Conservation (phyloP, 2,797 vertebrate genomes). For the Eurystomus glaucurus region DNA sequence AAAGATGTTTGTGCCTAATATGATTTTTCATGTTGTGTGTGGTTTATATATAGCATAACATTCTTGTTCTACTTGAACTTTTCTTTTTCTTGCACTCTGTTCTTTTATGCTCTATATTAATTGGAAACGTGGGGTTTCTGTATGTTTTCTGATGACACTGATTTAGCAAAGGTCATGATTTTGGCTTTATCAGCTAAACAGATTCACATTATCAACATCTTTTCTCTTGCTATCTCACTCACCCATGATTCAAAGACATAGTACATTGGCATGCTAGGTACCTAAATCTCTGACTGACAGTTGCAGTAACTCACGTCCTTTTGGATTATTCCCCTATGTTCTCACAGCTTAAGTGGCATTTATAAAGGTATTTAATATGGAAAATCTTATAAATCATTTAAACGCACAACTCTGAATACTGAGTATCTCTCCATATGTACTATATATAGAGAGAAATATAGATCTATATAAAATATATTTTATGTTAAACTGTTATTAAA, state of each 20-base stretch:
- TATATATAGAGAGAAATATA: fast-evolving
- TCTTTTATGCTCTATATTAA: neutral
- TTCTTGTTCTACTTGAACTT: neutral
- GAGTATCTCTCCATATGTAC: neutral
- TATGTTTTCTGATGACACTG: neutral
- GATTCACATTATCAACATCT: neutral
- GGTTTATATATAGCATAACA: neutral
- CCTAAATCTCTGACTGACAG: neutral
- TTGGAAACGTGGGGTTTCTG: neutral
- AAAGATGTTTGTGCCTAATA: neutral
- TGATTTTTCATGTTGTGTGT: neutral
- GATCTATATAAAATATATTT: neutral
- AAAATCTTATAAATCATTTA: neutral
- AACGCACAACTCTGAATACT: neutral
- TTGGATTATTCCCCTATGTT: neutral
- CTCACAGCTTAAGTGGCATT: neutral
- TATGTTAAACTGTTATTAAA: neutral
- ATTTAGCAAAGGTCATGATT: neutral
- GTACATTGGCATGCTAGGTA: neutral
- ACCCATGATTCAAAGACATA: neutral
- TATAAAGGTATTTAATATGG: neutral
- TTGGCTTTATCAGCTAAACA: neutral
- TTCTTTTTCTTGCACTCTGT: neutral
- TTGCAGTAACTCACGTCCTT: neutral
- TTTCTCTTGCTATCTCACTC: neutral